Base-by-base conservation (phyloP, 2,797 vertebrate species). In the Ataeniobius toweri region DNA sequence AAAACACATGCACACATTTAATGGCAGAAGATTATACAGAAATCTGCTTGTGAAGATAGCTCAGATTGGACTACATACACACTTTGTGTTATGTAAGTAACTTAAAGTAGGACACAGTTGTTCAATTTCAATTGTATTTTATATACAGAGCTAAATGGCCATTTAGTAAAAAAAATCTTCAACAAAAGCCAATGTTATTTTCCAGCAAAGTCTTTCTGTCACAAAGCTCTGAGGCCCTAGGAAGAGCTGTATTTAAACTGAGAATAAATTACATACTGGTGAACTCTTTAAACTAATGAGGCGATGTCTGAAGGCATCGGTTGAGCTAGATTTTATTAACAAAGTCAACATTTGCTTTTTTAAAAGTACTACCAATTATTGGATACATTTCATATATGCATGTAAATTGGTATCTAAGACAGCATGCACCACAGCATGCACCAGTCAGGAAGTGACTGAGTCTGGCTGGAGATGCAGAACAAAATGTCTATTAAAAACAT, bases 71-170 rank as follows among this genome's bases (percentile, higher is more conserved):
- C 59, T 51, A 28, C 24, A 44, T 77, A 1, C 50, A 58, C 36
- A 22, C 53, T 24, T 71, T 72, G n/a, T 70, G 58, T 78, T 70
- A 63, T 71, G 63, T 50, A 26, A 76, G 16, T 3, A 68, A 59
- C 26, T 63, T 59, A 51, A 71, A 41, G 56, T 70, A n/a, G 24
- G 26, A 50, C 6, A 41, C 9, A n/a, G 6, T 73, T 20, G 72
- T 9, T 6, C 50, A 20, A 9, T 24, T 16, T 22, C 36, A 68
- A 26, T 55, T 56, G 1, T 59, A 18, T 74, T 31, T 44, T 24
- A 12, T 55, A 28, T 51, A 39, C 9, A 22, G 61, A 65, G 20
- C 18, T 65, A 39, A 24, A 68, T 44, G 65, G 10, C 2, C 24
- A 44, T 68, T 68, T 44, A 68, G 9, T 24, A 14, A 9, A 44